Base-by-base conservation (phyloP, 2,888 invertebrate species). In the Drosophila pseudotalamancana region DNA sequence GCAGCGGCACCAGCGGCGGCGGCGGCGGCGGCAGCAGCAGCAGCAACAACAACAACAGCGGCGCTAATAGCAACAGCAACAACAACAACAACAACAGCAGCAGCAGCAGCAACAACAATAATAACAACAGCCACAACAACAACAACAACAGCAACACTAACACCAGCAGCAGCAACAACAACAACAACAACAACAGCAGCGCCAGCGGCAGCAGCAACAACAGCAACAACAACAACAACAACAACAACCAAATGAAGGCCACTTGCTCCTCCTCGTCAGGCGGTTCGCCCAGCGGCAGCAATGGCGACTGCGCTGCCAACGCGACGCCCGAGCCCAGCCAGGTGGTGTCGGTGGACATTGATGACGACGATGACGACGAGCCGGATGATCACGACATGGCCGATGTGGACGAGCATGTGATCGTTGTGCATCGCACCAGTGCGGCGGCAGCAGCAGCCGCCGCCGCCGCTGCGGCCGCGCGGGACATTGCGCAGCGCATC, bases 231-330 rank as follows among this genome's bases (percentile, higher is more conserved):
- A 76, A 19, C 62, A 61, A 3, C 25, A 71, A 46, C 66, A 82
- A 90, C 90, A 80, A 62, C 67, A 76, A 45, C 54, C 70, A 74
- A 57, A 71, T 72, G 54, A 77, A 75, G 53, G 73, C 72, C 48
- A 60, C 54, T 29, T 60, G 73, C 62, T 72, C 73, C 27, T 56
- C 69, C 46, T 68, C 68, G 35, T 23, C 43, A 18, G 16, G 34
- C 59, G 55, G 45, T 2, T 77, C 77, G 32, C 77, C 77, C 32
- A 75, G 61, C 50, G 73, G 72, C 61, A 81, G 85, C 71, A 87
- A 83, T 43, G 85, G 78, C 19, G 73, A 71, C 42, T 61, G 66
- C 34, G 21, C 39, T n/a, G 54, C 59, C 25, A 49, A 12, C 14
- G 46, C 16, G 1, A 49, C 65, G 21, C 31, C 61, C 0, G 80